A percentile compares a stretch with the other conserved stretches of the same genome.
phyloP scores from a whole-genome alignment of 2,113 vertebrate genomes.

The Gobiocypris rarus region DNA sequence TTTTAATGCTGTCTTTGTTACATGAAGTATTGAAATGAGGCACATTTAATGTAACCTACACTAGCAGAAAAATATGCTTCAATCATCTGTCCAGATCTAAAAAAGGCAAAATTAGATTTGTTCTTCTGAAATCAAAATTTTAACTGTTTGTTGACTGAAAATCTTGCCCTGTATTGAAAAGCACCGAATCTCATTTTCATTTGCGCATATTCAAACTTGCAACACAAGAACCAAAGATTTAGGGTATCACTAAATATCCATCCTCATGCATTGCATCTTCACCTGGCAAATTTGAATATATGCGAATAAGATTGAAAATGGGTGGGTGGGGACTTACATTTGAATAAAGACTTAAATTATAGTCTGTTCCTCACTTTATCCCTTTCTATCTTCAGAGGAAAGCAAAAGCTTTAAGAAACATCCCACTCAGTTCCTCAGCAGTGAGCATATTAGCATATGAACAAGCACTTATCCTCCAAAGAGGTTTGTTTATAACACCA shows the following conservation, averaged over 20 bases:
- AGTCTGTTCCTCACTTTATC: neutral
- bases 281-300: neutral
- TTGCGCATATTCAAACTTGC: neutral
- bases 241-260: neutral
- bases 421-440: slow-evolving; percentile 23
- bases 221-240: neutral
- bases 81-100: neutral
- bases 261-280: neutral
- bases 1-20: slow-evolving; percentile 5
- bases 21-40: neutral
- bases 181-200: neutral
- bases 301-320: neutral
- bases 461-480: slow-evolving; percentile 28
- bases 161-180: neutral
- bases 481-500: neutral
- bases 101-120: neutral
- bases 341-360: neutral
- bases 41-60: neutral
- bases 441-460: slow-evolving; percentile 23
- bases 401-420: slow-evolving; percentile 16
- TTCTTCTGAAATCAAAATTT: neutral
- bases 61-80: neutral
- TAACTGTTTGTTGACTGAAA: neutral
- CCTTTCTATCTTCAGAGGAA: neutral
- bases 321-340: neutral